phyloP scores from a whole-genome alignment of 2,113 vertebrate genomes.

The Baryphthengus martii region DNA sequence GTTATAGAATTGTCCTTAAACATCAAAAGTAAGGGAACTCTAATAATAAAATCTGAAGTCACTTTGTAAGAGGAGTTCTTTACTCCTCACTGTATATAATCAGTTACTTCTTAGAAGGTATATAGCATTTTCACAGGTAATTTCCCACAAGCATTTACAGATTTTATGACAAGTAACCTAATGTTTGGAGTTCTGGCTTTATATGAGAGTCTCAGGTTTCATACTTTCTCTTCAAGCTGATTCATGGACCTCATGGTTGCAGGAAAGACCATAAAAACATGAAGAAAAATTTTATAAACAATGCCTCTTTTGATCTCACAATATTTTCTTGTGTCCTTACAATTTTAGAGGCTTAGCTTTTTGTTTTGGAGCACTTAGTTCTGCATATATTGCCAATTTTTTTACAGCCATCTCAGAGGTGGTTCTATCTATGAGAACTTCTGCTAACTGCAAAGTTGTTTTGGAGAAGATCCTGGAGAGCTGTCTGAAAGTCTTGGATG shows the following conservation, averaged over 20 bases:
- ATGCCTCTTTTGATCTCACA: background rate
- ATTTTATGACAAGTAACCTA: background rate
- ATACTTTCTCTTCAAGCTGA: background rate
- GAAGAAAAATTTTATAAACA: background rate
- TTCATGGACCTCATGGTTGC: background rate
- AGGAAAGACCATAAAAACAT: background rate
- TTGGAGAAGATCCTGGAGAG: background rate
- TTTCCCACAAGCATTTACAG: conserved; percentile 13
- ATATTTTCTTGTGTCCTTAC: background rate
- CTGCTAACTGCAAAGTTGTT: background rate
- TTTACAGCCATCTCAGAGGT: background rate
- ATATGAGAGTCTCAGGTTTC: background rate
- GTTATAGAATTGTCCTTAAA: conserved; percentile 30
- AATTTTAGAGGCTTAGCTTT: background rate
- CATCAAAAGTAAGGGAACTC: conserved; percentile 35
- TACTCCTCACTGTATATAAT: background rate
- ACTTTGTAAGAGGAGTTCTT: background rate
- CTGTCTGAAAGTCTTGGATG: rapidly evolving
- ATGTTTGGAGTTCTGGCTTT: background rate
- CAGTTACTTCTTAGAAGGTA: conserved; percentile 32
- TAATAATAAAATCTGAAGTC: conserved; percentile 29
- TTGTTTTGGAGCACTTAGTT: background rate
- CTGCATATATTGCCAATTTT: background rate
- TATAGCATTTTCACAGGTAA: background rate
- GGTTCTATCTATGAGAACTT: background rate